phyloP scores from a whole-genome alignment of 1,140 invertebrate species.

The Drosophila parvula region DNA sequence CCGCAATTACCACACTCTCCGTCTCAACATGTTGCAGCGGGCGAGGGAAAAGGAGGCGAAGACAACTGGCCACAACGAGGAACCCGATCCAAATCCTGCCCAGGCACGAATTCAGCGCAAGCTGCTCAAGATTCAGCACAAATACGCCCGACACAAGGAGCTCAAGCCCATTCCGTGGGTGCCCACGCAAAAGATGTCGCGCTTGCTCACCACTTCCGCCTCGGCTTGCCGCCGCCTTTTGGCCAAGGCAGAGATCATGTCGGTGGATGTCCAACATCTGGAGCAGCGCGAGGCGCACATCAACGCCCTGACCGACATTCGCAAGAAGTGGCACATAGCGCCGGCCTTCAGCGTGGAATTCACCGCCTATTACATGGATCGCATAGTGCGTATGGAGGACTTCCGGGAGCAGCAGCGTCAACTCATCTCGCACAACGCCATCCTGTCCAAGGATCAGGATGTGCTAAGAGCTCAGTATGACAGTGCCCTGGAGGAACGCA shows the following conservation, averaged over 20 bases:
- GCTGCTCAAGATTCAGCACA: conserved; percentile 90
- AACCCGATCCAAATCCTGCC: conserved; percentile 85
- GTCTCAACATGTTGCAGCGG: conserved; percentile 88
- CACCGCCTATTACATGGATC: conserved; percentile 96
- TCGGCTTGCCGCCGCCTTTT: conserved; percentile 93
- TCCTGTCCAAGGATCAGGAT: conserved; percentile 89
- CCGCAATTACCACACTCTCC: conserved; percentile 94
- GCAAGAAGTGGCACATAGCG: conserved; percentile 96
- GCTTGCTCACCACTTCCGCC: conserved; percentile 94
- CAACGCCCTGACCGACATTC: conserved; percentile 91
- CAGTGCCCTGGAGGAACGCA: conserved; percentile 85
- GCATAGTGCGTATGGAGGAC: conserved; percentile 90
- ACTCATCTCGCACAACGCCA: conserved; percentile 90
- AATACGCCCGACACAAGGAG: conserved; percentile 90
- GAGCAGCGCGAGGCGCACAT: conserved; percentile 93
- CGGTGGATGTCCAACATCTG: conserved; percentile 90
- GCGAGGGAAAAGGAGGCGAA: conserved; percentile 45
- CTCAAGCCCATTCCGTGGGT: conserved; percentile 93
- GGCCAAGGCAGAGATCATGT: conserved; percentile 95
- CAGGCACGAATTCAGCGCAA: conserved; percentile 91
- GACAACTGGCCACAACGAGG: conserved; percentile 81
- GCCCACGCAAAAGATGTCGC: conserved; percentile 96
- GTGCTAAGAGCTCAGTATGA: conserved; percentile 91
- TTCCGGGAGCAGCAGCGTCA: conserved; percentile 91
- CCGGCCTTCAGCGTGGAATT: conserved; percentile 97